Evolutionary conservation across 2,888 invertebrate species (phyloP), one percentile per base, ranked within the genome.

Genomic region (Teleogryllus oceanicus): DNA sequence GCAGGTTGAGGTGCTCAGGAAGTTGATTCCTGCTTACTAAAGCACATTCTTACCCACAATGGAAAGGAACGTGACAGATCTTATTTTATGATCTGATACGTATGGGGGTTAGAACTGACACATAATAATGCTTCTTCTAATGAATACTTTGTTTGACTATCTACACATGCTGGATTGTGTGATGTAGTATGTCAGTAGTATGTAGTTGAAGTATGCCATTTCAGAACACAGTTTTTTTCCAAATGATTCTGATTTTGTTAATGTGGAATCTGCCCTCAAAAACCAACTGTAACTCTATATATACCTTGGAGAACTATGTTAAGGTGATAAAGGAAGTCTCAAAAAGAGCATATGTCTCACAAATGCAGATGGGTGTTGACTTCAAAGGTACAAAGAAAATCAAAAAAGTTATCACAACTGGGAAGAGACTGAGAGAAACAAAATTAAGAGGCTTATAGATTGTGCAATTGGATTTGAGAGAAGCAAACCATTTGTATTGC

Each of bases 381-480:
- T 75, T 10, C n/a, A 75, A 75, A 12, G 75, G 18, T 12, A 75
- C 75, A 3, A 75, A n/a, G 13, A 37, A 75, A 75, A 75, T 75
- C 3, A 37, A 75, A n/a, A n/a, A 37, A 8, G 37, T 37, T 5
- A 37, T 37, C 37, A 37, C 8, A 8, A 37, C 13, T n/a, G n/a
- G 75, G 75, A 75, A 75, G 75, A 5, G 3, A 75, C 75, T 5
- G 75, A n/a, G 75, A 2, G 75, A 75, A 75, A 75, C 0, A 75
- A 75, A 75, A 75, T 75, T 18, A 75, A 75, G 1, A n/a, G 20
- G 75, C 75, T 75, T 37, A 75, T 20, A 75, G 75, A 20, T 75
- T 37, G 20, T n/a, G 16, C 13, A 3, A 75, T 75, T 75, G 5
- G 3, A 75, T 8, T 75, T 18, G 75, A 75, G 75, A 75, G 75